Percentiles rank a stretch among this genome's conserved stretches.
Evolutionary conservation across 2,113 vertebrate genomes (phyloP).

Genomic region (Nothoprocta perdicaria): DNA sequence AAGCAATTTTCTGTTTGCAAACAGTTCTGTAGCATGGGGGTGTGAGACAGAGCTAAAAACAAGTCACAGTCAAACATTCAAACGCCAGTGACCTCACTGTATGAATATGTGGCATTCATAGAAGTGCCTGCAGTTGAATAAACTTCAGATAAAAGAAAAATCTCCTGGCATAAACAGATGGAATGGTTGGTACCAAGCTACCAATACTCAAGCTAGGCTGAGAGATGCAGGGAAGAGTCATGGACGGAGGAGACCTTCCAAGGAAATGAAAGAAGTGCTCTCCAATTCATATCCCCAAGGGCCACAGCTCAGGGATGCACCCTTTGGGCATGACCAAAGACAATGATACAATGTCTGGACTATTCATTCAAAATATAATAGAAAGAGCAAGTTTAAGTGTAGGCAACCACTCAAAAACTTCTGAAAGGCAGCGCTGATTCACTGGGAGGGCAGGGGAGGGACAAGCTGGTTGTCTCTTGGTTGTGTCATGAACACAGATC

Average conservation of each 20-base stretch:
- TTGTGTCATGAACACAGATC: background rate
- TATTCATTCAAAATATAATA: constrained; percentile 1
- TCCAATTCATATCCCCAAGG: background rate
- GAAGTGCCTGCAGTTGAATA: background rate
- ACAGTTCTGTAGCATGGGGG: rapidly evolving
- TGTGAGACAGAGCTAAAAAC: constrained; percentile 15
- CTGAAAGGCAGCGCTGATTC: background rate
- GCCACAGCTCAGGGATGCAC: background rate
- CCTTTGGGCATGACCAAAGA: background rate
- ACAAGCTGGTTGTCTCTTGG: background rate
- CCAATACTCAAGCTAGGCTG: background rate
- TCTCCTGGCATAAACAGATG: background rate
- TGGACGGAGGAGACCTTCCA: background rate
- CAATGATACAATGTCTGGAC: background rate
- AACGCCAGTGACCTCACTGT: constrained; percentile 18
- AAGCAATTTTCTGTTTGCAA: background rate
- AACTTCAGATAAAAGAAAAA: constrained; percentile 17
- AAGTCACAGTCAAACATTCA: constrained; percentile 39
- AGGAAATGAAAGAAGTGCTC: background rate
- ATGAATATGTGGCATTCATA: background rate
- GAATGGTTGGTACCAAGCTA: background rate
- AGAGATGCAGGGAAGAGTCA: background rate
- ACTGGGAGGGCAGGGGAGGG: background rate
- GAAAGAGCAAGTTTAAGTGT: background rate
- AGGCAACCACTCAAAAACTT: background rate